Conservation (phyloP, 2,113 vertebrate species). For the Trichechus manatus region DNA sequence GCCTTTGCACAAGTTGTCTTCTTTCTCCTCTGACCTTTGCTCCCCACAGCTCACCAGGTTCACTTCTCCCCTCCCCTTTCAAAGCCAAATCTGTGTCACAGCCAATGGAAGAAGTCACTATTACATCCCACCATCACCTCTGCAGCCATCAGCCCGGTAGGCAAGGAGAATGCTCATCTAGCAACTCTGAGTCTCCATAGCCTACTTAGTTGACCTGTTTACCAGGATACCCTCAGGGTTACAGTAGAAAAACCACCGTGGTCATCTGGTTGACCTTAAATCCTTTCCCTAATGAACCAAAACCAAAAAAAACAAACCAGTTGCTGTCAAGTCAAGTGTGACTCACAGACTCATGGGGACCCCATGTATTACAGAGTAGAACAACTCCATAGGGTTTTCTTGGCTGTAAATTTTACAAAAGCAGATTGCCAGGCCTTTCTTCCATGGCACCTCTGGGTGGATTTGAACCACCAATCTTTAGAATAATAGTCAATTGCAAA, state of each 20-base stretch:
- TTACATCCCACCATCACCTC: no score
- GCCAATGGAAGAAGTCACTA: not conserved
- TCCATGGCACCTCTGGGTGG: no score
- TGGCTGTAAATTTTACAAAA: no score
- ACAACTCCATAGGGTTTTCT: no score
- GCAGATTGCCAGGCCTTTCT: no score
- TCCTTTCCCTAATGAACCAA: not conserved
- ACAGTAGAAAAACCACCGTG: accelerated
- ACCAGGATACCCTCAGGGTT: no score
- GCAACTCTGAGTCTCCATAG: accelerated
- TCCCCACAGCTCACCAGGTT: not conserved
- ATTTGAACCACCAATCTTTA: no score
- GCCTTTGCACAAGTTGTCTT: not conserved
- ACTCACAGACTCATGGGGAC: no score
- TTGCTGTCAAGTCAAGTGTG: no score
- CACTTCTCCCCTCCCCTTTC: not conserved
- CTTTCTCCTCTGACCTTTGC: not conserved
- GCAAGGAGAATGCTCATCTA: not conserved
- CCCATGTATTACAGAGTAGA: no score
- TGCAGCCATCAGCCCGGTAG: not conserved
- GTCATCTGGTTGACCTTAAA: not conserved
- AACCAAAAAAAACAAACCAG: no score
- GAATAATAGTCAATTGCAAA: no score
- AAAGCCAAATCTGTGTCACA: not conserved
- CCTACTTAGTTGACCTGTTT: not conserved